Evolutionary conservation across 2,113 vertebrate genomes (phyloP).

Genomic region (Nesogale talazaci): DNA sequence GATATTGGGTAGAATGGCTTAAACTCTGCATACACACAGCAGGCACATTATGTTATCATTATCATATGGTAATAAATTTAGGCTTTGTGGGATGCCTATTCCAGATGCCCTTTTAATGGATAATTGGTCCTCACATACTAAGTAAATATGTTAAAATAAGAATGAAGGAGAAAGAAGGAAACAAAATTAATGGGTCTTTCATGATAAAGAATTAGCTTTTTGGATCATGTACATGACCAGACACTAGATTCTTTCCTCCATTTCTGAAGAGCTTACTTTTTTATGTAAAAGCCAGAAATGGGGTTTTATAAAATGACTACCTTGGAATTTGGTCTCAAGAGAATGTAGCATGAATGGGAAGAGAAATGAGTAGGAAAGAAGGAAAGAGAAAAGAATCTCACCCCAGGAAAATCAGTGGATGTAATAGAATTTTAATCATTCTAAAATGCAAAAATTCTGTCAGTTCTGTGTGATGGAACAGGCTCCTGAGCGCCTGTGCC

Average conservation of each 20-base stretch:
- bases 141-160: slow-evolving; percentile 58
- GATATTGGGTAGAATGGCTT: slow-evolving; percentile 21
- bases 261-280: slow-evolving; percentile 38
- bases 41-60: slow-evolving; percentile 63
- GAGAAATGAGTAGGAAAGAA: neutral
- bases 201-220: slow-evolving; percentile 31
- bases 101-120: slow-evolving; percentile 64
- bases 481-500: neutral
- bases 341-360: neutral
- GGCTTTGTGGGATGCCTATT: slow-evolving; percentile 55
- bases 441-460: slow-evolving; percentile 13
- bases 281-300: slow-evolving; percentile 53
- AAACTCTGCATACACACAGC: slow-evolving; percentile 32
- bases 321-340: slow-evolving; percentile 57
- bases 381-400: neutral
- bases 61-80: slow-evolving; percentile 54
- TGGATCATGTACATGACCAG: neutral
- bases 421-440: slow-evolving; percentile 24
- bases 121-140: slow-evolving; percentile 64
- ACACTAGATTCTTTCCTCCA: neutral
- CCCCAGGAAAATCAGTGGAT: slow-evolving; percentile 44
- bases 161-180: slow-evolving; percentile 37
- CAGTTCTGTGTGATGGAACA: neutral
- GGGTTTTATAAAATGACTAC: neutral
- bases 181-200: slow-evolving; percentile 49